A percentile compares a stretch with the other conserved stretches of the same genome.
Evolutionary conservation across 2,888 invertebrate genomes (phyloP).

Genomic region (Dorcus hopei): DNA sequence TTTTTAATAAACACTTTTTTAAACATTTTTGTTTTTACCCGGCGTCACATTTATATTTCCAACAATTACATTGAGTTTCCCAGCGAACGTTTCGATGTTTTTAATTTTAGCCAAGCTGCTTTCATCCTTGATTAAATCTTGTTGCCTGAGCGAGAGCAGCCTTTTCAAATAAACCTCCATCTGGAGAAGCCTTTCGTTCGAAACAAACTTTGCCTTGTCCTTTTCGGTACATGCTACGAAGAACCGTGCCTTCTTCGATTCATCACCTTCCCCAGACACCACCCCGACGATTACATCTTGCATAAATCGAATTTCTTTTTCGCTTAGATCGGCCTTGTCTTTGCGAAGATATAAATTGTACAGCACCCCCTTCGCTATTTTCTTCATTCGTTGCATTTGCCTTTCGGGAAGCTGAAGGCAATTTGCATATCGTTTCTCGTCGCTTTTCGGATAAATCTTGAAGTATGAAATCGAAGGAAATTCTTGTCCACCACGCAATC

Average conservation of each 20-base stretch:
- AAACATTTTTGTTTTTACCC: not conserved
- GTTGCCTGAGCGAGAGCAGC: not conserved
- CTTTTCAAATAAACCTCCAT: constrained; percentile 5
- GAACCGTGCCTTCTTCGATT: not conserved
- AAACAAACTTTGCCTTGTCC: not conserved
- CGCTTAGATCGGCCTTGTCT: not conserved
- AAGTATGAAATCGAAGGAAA: too few relatives aligned
- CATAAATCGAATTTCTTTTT: constrained; percentile 2
- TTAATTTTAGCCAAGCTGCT: not conserved
- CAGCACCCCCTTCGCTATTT: constrained; percentile 1
- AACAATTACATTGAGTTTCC: constrained; percentile 3
- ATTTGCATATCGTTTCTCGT: constrained; percentile 5
- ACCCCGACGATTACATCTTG: not conserved
- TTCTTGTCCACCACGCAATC: constrained; percentile 7
- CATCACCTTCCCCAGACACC: not conserved
- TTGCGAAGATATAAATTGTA: constrained; percentile 1
- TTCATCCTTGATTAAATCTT: not conserved
- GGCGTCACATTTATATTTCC: constrained; percentile 4
- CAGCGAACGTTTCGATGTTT: not conserved
- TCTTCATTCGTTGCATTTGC: constrained; percentile 1
- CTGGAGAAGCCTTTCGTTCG: constrained; percentile 4
- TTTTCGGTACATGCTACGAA: not conserved
- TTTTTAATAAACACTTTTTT: too few relatives aligned
- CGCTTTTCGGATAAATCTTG: constrained; percentile 5
- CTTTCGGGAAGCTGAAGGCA: not conserved